Conservation (phyloP, 2,888 invertebrate genomes). For the Apodemia hepburni region DNA sequence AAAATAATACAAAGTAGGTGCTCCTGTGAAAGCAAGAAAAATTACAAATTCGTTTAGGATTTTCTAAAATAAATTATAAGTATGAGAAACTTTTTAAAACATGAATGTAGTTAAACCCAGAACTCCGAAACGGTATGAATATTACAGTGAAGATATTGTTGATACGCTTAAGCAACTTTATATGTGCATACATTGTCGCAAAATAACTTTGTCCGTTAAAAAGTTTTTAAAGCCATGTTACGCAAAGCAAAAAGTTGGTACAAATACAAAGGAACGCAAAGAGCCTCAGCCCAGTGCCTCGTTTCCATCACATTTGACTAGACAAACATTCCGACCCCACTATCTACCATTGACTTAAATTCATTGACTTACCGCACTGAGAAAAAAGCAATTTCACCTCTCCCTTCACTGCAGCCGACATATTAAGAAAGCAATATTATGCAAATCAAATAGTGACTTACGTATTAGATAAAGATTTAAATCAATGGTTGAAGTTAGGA, state of each 20-base stretch:
- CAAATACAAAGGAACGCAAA: slow-evolving; percentile 47
- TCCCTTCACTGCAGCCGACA: slow-evolving; percentile 56
- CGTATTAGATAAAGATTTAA: slow-evolving; percentile 31
- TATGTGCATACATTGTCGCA: slow-evolving; percentile 7
- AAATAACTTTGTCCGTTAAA: slow-evolving; percentile 9
- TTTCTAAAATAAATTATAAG: no score
- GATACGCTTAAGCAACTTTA: slow-evolving; percentile 11
- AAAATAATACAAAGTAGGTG: no score
- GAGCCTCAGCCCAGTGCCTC: slow-evolving; percentile 42
- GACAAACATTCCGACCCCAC: slow-evolving; percentile 71
- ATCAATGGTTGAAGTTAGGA: slow-evolving; percentile 7
- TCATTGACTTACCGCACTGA: slow-evolving; percentile 66
- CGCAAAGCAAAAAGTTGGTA: slow-evolving; percentile 37
- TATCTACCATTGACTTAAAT: slow-evolving; percentile 57
- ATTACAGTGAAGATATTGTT: slow-evolving; percentile 1
- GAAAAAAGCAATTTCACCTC: slow-evolving; percentile 71
- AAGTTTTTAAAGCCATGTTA: slow-evolving; percentile 21
- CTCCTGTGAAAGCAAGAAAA: no score
- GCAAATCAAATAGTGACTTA: slow-evolving; percentile 50
- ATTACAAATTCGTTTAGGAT: no score
- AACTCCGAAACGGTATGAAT: not conserved
- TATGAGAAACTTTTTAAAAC: not conserved
- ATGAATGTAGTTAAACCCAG: not conserved
- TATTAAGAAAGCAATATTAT: slow-evolving; percentile 77
- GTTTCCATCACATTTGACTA: slow-evolving; percentile 76